Conservation (phyloP, 1,140 invertebrate species). For the Bilobella aurantiaca region DNA sequence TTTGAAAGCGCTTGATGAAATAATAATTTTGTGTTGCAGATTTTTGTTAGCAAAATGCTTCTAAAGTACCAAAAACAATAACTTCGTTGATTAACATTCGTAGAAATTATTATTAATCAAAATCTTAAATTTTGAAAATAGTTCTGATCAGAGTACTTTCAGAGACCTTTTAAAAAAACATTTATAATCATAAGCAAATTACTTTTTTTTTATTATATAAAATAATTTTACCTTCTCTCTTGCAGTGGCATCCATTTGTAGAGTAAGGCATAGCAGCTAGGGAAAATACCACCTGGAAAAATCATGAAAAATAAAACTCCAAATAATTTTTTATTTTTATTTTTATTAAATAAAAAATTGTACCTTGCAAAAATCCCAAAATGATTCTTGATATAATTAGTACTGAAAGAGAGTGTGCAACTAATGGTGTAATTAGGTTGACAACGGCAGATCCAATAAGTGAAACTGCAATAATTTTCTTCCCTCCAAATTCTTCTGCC, state of each 20-base stretch:
- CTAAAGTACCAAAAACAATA: too few relatives aligned
- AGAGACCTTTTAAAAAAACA: too few relatives aligned
- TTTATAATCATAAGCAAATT: too few relatives aligned
- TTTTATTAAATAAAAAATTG: not conserved
- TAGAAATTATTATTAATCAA: too few relatives aligned
- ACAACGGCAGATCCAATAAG: not conserved
- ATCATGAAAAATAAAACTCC: not conserved
- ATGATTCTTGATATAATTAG: not conserved
- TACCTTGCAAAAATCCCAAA: not conserved
- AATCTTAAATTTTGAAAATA: too few relatives aligned
- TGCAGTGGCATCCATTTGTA: not conserved
- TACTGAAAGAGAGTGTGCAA: not conserved
- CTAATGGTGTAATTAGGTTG: not conserved
- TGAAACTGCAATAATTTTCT: not conserved
- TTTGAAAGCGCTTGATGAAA: too few relatives aligned
- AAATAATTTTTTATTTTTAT: too few relatives aligned
- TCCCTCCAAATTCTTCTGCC: not conserved
- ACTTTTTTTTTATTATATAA: too few relatives aligned
- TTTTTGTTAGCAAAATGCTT: too few relatives aligned
- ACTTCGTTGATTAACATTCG: too few relatives aligned
- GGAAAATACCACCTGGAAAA: not conserved
- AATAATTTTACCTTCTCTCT: not conserved
- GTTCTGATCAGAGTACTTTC: too few relatives aligned
- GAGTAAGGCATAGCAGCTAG: not conserved
- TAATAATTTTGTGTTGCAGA: too few relatives aligned